A percentile compares a stretch with the other conserved stretches of the same genome.
phyloP scores from a whole-genome alignment of 1,140 invertebrate genomes.

The Drosophila kohkoa region DNA sequence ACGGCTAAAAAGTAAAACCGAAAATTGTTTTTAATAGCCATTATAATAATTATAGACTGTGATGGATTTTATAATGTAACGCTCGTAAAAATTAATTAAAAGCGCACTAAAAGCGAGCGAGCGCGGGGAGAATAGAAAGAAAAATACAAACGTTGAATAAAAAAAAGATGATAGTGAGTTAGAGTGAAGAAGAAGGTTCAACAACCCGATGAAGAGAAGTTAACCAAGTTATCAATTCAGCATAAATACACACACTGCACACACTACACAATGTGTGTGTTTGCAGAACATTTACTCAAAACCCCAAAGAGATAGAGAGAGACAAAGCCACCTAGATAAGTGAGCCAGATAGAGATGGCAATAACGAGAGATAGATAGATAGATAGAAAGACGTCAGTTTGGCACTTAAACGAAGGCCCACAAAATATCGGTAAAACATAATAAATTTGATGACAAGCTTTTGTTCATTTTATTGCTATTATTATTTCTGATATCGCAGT shows the following conservation, averaged over 20 bases:
- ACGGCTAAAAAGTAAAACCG: slow-evolving; percentile 29
- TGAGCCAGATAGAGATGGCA: not conserved
- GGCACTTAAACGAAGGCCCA: slow-evolving; percentile 22
- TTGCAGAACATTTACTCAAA: slow-evolving; percentile 38
- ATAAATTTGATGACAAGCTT: slow-evolving; percentile 72
- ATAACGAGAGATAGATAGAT: slow-evolving; percentile 1
- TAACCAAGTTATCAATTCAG: slow-evolving; percentile 24
- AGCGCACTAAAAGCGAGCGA: slow-evolving; percentile 17
- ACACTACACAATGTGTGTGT: slow-evolving; percentile 10
- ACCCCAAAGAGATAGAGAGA: not conserved
- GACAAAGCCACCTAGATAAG: not conserved
- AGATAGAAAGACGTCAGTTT: slow-evolving; percentile 33
- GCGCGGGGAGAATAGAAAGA: not conserved
- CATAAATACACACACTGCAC: slow-evolving; percentile 13
- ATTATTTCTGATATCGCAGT: slow-evolving; percentile 56
- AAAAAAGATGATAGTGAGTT: not conserved
- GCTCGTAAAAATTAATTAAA: slow-evolving; percentile 41
- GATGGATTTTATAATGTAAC: slow-evolving; percentile 37
- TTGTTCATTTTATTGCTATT: slow-evolving; percentile 77
- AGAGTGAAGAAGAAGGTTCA: slow-evolving; percentile 26
- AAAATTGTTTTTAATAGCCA: slow-evolving; percentile 25
- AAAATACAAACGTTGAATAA: not conserved
- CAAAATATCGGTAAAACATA: slow-evolving; percentile 50
- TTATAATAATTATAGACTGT: slow-evolving; percentile 29
- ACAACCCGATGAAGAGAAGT: slow-evolving; percentile 28